Base-by-base conservation (phyloP, 2,113 vertebrate species). In the Pteruthius melanotis region DNA sequence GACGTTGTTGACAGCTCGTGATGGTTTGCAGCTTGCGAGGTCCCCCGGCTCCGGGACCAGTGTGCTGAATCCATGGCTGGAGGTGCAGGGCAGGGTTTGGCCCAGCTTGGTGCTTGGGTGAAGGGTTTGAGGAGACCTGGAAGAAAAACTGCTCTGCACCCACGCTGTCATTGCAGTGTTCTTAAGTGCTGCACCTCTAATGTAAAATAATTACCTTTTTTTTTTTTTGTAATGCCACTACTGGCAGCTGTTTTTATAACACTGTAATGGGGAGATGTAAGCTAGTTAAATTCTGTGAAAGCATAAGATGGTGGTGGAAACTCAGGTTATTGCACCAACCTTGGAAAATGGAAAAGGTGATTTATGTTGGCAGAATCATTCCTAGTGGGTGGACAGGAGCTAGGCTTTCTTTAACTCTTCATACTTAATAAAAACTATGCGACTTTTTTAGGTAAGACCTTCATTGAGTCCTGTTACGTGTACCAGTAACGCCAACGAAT, bases 1-100 rank as follows among this genome's bases (percentile, higher is more conserved):
- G 90, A 94, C 88, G 87, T 85, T 95, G 97, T 82, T 98, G 98
- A 98, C 98, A 98, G 98, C 96, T 97, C 11, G 12, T 98, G 98
- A 99, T 93, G 96, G 77, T 45, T 95, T 85, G 84, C 98, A 98
- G 98, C 98, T 97, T 98, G 98, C 16, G 4, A 72, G 50, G 45
- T 92, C 23, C 82, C 70, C 37, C 10, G 9, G 52, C 47, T 54
- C 61, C 37, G 5, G 57, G 33, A 57, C 20, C 26, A n/a, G 3
- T 10, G 57, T 3, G 3, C 66, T 6, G 7, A 57, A 52, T 77
- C 81, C 2, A 2, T 15, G 60, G 80, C 60, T 84, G 71, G 59
- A 80, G 39, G 37, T 1, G 7, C 3, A 22, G 50, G 53, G 60
- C 27, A 79, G 74, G 42, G 20, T 35, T 68, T 24, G 31, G 53